phyloP scores from a whole-genome alignment of 2,888 invertebrate genomes.

The Barypeithes pellucidus region DNA sequence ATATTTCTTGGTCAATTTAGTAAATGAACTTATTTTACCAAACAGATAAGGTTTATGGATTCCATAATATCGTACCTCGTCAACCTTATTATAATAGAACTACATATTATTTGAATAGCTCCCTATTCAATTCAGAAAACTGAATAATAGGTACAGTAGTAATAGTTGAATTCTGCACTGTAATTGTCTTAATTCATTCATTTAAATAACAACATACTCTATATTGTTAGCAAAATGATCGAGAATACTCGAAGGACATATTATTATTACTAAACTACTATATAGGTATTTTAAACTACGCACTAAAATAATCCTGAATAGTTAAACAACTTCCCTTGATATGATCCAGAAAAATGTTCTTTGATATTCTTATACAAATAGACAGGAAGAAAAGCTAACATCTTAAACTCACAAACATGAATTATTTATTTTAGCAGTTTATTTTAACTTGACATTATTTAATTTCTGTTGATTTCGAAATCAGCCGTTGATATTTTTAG shows the following conservation, averaged over 20 bases:
- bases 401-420: constrained; percentile 9
- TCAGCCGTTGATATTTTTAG: constrained; percentile 8
- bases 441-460: constrained; percentile 28
- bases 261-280: not conserved
- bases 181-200: too few species aligned
- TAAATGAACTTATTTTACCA: too few species aligned
- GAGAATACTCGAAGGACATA: not conserved
- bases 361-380: constrained; percentile 27
- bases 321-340: constrained; percentile 1
- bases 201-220: too few species aligned
- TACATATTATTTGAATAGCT: too few species aligned
- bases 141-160: too few species aligned
- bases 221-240: too few species aligned
- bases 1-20: too few species aligned
- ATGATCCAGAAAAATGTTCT: constrained; percentile 13
- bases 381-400: constrained; percentile 6
- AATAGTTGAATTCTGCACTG: too few species aligned
- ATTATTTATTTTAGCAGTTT: constrained; percentile 20
- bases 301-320: not conserved
- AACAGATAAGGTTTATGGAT: too few species aligned
- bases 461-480: constrained; percentile 19
- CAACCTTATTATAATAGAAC: too few species aligned
- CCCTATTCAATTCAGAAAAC: too few species aligned
- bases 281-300: not conserved
- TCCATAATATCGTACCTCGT: too few species aligned